Evolutionary conservation across 2,113 vertebrate genomes (phyloP).

Genomic region (Oophaga pumilio): DNA sequence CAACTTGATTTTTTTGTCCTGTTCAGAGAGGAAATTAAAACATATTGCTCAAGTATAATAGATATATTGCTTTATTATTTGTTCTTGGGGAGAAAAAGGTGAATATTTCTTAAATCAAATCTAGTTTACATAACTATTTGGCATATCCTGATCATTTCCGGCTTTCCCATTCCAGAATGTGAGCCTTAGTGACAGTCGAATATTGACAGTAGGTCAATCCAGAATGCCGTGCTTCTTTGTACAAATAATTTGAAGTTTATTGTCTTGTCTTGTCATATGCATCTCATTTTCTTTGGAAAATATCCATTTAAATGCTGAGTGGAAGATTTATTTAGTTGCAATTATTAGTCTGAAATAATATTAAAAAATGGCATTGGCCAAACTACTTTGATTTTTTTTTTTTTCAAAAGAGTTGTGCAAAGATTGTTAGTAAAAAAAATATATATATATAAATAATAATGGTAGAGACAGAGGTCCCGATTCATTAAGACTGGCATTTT

Average conservation of each 20-base stretch:
- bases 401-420: too few species aligned
- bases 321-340: background rate
- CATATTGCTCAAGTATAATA: background rate
- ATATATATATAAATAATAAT: too few species aligned
- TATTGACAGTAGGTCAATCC: background rate
- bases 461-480: too few species aligned
- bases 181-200: background rate
- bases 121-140: background rate
- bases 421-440: too few species aligned
- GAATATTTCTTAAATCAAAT: background rate
- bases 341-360: background rate
- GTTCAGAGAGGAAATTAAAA: slow-evolving; percentile 31
- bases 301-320: background rate
- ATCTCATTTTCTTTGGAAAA: background rate
- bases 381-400: too few species aligned
- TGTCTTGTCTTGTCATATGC: background rate
- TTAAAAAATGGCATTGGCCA: background rate
- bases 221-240: background rate
- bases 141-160: slow-evolving; percentile 10
- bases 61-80: background rate
- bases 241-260: background rate
- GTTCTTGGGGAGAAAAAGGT: background rate
- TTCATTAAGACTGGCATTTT: too few species aligned
- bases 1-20: slow-evolving; percentile 21
- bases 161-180: background rate